Percentiles rank a stretch among this genome's conserved stretches.
phyloP scores from a whole-genome alignment of 2,113 vertebrate genomes.

The Apodemus sylvaticus region DNA sequence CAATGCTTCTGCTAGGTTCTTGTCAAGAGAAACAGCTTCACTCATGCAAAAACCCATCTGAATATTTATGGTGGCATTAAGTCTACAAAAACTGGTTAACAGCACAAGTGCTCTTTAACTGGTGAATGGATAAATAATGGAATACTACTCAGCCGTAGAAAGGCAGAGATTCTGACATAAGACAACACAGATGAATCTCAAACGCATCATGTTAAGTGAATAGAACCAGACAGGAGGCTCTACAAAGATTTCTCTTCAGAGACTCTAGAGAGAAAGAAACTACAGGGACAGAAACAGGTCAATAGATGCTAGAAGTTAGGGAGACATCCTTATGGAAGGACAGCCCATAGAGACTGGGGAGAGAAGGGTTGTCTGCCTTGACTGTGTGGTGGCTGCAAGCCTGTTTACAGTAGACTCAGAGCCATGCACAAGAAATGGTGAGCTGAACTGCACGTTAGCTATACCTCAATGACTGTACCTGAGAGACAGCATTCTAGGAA shows the following conservation, averaged over 20 bases:
- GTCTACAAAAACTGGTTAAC: background rate
- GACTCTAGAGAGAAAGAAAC: background rate
- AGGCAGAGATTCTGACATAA: background rate
- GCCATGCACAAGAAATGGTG: background rate
- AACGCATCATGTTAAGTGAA: background rate
- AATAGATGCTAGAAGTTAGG: background rate
- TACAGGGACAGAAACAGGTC: background rate
- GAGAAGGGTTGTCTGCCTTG: background rate
- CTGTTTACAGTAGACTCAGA: background rate
- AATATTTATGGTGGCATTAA: constrained; percentile 33
- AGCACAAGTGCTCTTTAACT: background rate
- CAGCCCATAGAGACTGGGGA: background rate
- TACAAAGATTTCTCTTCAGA: background rate
- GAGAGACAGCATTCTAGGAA: background rate
- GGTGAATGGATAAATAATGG: background rate
- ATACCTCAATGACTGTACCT: background rate
- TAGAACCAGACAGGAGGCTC: background rate
- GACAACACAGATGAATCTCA: background rate
- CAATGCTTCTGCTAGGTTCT: background rate
- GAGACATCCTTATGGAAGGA: background rate
- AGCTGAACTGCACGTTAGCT: background rate
- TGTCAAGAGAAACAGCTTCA: background rate
- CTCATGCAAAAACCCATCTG: background rate
- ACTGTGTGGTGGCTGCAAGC: background rate
- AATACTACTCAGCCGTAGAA: constrained; percentile 20